Evolutionary conservation across 1,140 invertebrate species (phyloP), one percentile per base, ranked within the genome.

Genomic region (Linepithema humile): DNA sequence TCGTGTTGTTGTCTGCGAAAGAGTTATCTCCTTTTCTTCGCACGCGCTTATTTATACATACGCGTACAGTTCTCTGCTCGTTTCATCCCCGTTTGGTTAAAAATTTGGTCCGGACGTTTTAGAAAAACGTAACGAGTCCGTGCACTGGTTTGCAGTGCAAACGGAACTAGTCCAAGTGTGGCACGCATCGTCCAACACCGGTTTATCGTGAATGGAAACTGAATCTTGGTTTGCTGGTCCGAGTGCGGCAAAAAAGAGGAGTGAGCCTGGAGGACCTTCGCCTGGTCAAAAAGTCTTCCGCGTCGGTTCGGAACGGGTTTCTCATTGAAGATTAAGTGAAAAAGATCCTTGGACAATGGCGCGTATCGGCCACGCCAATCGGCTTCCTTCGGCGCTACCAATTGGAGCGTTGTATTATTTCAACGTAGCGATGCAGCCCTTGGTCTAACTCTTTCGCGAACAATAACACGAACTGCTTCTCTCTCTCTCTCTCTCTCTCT

Each of bases 161-260:
- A 89, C 88, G 86, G 89, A 91, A 92, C 88, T 88, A 82, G 73
- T 72, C 32, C 48, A 50, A 77, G 26, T 20, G 73, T 20, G 73
- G 80, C 60, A 82, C 55, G 32, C 85, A 74, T 50, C 38, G 57
- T 50, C 57, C 82, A 78, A 83, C 86, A 88, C 85, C 74, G 89
- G 90, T 93, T 93, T 89, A 53, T 75, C 86, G 60, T 91, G 90
- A 83, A 92, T 88, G 87, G 86, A 80, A 86, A 84, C 62, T 43
- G 45, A 80, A 73, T 84, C 82, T 80, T 60, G n/a, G 70, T 72
- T 69, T 45, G 43, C 32, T 45, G 29, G 26, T 26, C 29, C 45
- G 67, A 10, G 38, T 29, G 6, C 75, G 74, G 45, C 40, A 60
- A 87, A 86, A 87, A 87, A 86, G 85, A 87, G 75, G 86, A 86